phyloP scores from a whole-genome alignment of 2,113 vertebrate species.

The Empidonax traillii region DNA sequence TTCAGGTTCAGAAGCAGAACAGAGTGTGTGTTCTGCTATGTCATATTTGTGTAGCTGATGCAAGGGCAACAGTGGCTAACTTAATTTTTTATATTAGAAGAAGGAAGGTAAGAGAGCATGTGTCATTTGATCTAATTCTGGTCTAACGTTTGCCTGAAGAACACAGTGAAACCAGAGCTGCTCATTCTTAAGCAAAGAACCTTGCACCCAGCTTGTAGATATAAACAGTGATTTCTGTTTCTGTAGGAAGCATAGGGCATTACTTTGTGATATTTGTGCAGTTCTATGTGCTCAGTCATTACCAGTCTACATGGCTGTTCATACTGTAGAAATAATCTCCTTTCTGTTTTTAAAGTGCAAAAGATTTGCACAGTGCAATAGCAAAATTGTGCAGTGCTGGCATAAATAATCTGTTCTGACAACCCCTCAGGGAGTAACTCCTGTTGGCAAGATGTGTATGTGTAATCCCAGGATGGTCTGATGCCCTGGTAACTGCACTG shows the following conservation, averaged over 20 bases:
- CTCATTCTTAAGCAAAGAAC: neutral
- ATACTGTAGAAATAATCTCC: neutral
- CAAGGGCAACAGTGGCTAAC: neutral
- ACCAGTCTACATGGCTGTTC: neutral
- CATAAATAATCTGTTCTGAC: constrained; percentile 37
- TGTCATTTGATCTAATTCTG: constrained; percentile 26
- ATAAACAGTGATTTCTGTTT: neutral
- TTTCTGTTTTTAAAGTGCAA: neutral
- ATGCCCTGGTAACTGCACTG: neutral
- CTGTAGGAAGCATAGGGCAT: neutral
- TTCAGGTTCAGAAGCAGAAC: neutral
- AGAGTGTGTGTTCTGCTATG: neutral
- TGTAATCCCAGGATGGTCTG: neutral
- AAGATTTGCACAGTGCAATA: neutral
- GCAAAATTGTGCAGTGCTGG: constrained; percentile 1
- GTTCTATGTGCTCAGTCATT: neutral
- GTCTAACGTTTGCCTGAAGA: neutral
- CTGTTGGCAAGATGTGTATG: neutral
- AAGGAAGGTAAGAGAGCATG: neutral
- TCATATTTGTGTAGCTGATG: neutral
- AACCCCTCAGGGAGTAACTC: constrained; percentile 3
- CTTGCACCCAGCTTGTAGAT: neutral
- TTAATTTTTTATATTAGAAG: neutral
- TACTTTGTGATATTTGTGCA: neutral
- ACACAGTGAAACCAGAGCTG: constrained; percentile 22